Conservation (phyloP, 1,140 invertebrate genomes). For the Drosophila lacertosa region DNA sequence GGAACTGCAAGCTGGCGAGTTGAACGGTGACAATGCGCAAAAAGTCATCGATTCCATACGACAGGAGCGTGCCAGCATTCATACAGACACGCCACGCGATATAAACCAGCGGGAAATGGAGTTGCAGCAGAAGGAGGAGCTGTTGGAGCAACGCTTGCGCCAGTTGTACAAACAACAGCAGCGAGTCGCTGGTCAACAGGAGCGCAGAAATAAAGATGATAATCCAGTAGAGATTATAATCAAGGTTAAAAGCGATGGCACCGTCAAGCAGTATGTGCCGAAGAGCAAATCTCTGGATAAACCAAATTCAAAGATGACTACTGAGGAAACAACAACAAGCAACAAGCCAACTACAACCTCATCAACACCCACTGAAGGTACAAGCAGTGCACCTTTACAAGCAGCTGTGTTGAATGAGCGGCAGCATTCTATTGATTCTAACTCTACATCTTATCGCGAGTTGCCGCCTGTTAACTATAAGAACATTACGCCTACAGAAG, state of each 20-base stretch:
- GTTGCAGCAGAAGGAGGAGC: conserved; percentile 67
- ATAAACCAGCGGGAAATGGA: conserved; percentile 55
- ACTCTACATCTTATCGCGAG: conserved; percentile 74
- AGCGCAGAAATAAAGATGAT: conserved; percentile 18
- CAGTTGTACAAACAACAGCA: conserved; percentile 56
- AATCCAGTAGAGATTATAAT: conserved; percentile 73
- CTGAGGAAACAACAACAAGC: conserved; percentile 7
- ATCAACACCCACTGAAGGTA: conserved; percentile 1
- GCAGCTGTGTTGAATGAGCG: conserved; percentile 30
- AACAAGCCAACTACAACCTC: conserved; percentile 8
- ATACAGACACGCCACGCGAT: conserved; percentile 23
- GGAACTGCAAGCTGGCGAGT: conserved; percentile 60
- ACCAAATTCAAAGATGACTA: conserved; percentile 1
- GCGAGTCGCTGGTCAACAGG: neutral
- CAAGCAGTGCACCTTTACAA: neutral
- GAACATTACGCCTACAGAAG: conserved; percentile 14
- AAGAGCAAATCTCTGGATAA: conserved; percentile 21
- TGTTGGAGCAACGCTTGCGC: conserved; percentile 62
- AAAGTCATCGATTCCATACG: conserved; percentile 65
- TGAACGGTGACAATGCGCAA: conserved; percentile 47
- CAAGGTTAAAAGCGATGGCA: conserved; percentile 67
- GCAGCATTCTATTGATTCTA: conserved; percentile 72
- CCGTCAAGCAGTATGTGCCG: conserved; percentile 56
- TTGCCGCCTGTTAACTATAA: conserved; percentile 60
- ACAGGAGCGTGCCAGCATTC: conserved; percentile 57